Evolutionary conservation across 2,113 vertebrate species (phyloP), one percentile per base, ranked within the genome.

Genomic region (Callithrix jacchus): DNA sequence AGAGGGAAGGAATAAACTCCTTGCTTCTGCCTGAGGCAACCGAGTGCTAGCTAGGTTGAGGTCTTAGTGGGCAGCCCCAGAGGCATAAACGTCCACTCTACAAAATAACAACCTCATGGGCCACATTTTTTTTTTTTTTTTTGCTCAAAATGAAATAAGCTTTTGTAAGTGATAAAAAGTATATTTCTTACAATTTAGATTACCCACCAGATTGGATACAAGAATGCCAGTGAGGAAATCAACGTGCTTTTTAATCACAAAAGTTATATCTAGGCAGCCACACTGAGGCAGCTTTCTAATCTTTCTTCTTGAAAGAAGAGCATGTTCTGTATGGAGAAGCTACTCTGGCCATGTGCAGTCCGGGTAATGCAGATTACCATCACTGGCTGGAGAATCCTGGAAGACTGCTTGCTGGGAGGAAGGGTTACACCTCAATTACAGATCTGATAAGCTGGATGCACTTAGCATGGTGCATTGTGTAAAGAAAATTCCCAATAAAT

Each of bases 281-380:
- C 66, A 23, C 5, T 0, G 37, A 84, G 66, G 71, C 37, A 17
- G 58, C 9, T 37, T 85, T 71, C 66, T 52, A 25, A 32, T 37
- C 58, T 76, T 30, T 91, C 73, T 84, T 76, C 42, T 20, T 64
- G 82, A 81, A 87, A 37, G 12, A 18, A 40, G 71, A 73, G n/a
- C 7, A 0, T 5, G 12, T n/a, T 18, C 70, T 94, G 10, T 21
- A 21, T 2, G 21, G 76, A 47, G 74, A 14, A 45, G 45, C 0
- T 0, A 12, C 20, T 6, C 1, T 79, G 77, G 61, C 11, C 70
- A 12, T 0, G 1, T 0, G 11, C 42, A 6, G 3, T 3, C 30
- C 25, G 16, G 35, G 45, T 7, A 1, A 18, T 49, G 6, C 3
- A 17, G 83, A 74, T 2, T 18, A 70, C 68, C 66, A 13, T 49